A percentile compares a stretch with the other conserved stretches of the same genome.
Conservation (phyloP, 2,797 vertebrate species). For the Tapera naevia region DNA sequence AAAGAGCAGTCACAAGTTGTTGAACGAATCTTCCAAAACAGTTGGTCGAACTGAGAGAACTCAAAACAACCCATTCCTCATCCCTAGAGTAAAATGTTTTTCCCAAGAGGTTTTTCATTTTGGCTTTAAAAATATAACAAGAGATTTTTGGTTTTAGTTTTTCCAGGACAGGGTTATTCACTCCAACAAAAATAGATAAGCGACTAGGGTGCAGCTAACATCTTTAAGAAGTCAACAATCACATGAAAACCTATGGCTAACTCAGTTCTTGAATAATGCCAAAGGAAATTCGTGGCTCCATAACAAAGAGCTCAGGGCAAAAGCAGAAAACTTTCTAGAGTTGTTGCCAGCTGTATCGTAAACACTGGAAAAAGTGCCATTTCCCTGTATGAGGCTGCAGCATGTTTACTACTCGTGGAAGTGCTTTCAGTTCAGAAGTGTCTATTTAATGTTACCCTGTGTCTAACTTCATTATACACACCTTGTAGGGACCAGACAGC, state of each 20-base stretch:
- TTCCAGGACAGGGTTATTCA: not conserved
- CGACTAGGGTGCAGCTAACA: not conserved
- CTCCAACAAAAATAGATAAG: constrained; percentile 3
- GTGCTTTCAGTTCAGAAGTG: not conserved
- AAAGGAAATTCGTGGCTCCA: not conserved
- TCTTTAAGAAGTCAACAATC: not conserved
- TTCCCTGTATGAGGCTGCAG: not conserved
- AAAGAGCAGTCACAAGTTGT: not conserved
- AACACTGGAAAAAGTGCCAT: not conserved
- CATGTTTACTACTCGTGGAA: not conserved
- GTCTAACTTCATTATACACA: not conserved
- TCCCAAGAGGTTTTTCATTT: not conserved
- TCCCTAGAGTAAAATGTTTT: not conserved
- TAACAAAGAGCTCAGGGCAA: not conserved
- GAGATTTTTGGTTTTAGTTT: not conserved
- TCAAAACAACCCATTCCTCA: constrained; percentile 4
- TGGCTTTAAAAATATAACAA: not conserved
- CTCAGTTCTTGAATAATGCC: not conserved
- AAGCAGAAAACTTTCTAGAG: not conserved
- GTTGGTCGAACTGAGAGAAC: not conserved
- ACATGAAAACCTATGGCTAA: not conserved
- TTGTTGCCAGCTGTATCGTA: not conserved
- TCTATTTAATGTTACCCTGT: not conserved
- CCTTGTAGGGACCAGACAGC: not conserved
- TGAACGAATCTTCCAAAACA: not conserved